Evolutionary conservation across 2,888 invertebrate genomes (phyloP).

Genomic region (Temnothorax ravouxi): DNA sequence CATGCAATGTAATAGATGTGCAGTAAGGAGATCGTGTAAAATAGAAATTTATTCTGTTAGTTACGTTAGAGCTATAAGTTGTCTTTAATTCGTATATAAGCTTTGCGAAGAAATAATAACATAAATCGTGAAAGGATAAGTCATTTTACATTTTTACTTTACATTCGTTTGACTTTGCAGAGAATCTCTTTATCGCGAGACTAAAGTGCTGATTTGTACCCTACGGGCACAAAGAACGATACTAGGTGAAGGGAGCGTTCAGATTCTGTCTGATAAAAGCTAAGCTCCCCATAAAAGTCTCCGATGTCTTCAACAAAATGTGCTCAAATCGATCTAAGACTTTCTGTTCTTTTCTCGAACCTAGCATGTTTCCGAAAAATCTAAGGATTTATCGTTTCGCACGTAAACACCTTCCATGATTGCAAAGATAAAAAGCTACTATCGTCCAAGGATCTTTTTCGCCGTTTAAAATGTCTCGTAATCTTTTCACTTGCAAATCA

Average conservation of each 20-base stretch:
- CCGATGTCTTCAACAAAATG: slow-evolving; percentile 57
- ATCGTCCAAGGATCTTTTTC: not conserved
- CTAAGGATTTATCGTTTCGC: slow-evolving; percentile 52
- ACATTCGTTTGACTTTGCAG: slow-evolving; percentile 2
- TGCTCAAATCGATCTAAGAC: slow-evolving; percentile 45
- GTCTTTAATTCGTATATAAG: not conserved
- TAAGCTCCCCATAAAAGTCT: slow-evolving; percentile 49
- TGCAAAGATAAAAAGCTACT: slow-evolving; percentile 19
- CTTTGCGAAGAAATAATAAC: slow-evolving; percentile 1
- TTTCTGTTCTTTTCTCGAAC: slow-evolving; percentile 16
- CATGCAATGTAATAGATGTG: not conserved
- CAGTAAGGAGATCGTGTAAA: not conserved
- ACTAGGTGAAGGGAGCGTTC: slow-evolving; percentile 10
- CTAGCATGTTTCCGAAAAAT: slow-evolving; percentile 35
- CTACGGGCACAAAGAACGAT: not conserved
- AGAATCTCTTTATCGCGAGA: not conserved
- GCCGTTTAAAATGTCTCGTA: not conserved
- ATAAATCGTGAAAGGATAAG: not conserved
- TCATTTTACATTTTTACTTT: slow-evolving; percentile 20
- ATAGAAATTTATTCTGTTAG: slow-evolving; percentile 14
- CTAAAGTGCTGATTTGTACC: slow-evolving; percentile 55
- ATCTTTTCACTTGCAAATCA: not conserved
- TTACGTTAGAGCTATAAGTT: slow-evolving; percentile 5
- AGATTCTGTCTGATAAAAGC: slow-evolving; percentile 50
- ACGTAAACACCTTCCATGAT: not conserved